Percentiles rank a stretch among this genome's conserved stretches.
These are phyloP conservation scores for Phoxinus phoxinus DNA, from an alignment of 2,113 vertebrate species.

Conservation along the genomic window DNA sequence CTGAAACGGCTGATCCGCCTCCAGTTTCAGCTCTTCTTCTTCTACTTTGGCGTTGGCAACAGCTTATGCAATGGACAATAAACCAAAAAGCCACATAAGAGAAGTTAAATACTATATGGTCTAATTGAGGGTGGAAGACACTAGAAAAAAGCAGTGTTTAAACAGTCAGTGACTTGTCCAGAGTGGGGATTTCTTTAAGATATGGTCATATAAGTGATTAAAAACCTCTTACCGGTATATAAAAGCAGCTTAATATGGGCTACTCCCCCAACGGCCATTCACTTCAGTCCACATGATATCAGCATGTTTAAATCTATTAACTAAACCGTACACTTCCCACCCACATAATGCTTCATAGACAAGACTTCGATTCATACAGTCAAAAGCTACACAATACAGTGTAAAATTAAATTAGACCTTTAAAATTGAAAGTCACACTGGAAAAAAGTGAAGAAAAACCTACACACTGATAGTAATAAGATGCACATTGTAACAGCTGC, in stretches of 20 bases:
- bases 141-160: neutral
- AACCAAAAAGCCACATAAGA: neutral
- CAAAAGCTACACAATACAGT: neutral
- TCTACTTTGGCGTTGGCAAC: neutral
- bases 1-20: constrained; percentile 53
- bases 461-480: neutral
- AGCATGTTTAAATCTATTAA: neutral
- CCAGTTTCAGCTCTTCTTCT: neutral
- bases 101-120: neutral
- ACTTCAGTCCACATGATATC: constrained; percentile 26
- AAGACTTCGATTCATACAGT: neutral
- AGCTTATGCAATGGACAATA: constrained; percentile 55
- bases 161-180: neutral
- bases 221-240: neutral
- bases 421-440: neutral
- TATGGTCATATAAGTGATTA: neutral
- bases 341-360: neutral
- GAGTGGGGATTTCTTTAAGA: constrained; percentile 4
- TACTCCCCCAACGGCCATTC: neutral
- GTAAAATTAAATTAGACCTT: neutral
- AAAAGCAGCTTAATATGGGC: constrained; percentile 9
- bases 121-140: neutral
- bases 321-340: neutral
- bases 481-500: constrained; percentile 55
- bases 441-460: neutral